Evolutionary conservation across 2,888 invertebrate genomes (phyloP).

Genomic region (Trileptium ribeirensis): DNA sequence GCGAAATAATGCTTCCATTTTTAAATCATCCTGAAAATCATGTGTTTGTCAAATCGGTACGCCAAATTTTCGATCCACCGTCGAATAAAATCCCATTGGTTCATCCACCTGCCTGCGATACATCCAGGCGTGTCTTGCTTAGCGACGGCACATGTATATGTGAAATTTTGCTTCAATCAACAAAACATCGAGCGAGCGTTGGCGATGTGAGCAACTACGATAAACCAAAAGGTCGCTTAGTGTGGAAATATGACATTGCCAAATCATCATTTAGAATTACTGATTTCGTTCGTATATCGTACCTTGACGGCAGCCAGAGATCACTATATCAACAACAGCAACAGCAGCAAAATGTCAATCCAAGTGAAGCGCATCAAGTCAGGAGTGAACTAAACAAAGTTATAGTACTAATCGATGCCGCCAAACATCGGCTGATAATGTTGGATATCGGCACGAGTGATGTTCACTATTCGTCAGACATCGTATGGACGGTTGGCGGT

Average conservation of each 20-base stretch:
- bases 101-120: neutral
- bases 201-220: neutral
- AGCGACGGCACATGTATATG: neutral
- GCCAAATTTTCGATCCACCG: too few species aligned
- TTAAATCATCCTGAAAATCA: neutral
- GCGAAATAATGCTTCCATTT: neutral
- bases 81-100: too few species aligned
- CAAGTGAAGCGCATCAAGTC: too few species aligned
- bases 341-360: too few species aligned
- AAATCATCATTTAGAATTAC: neutral
- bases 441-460: too few species aligned
- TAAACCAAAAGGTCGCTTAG: too few species aligned
- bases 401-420: neutral
- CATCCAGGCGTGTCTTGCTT: neutral
- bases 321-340: too few species aligned
- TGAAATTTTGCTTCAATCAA: neutral
- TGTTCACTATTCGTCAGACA: constrained; percentile 8
- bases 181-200: too few species aligned
- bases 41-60: neutral
- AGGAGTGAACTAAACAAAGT: neutral
- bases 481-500: constrained; percentile 3
- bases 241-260: too few species aligned
- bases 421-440: constrained; percentile 8
- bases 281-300: neutral
- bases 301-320: neutral